phyloP scores from a whole-genome alignment of 2,113 vertebrate genomes.

The Brienomyrus brachyistius region DNA sequence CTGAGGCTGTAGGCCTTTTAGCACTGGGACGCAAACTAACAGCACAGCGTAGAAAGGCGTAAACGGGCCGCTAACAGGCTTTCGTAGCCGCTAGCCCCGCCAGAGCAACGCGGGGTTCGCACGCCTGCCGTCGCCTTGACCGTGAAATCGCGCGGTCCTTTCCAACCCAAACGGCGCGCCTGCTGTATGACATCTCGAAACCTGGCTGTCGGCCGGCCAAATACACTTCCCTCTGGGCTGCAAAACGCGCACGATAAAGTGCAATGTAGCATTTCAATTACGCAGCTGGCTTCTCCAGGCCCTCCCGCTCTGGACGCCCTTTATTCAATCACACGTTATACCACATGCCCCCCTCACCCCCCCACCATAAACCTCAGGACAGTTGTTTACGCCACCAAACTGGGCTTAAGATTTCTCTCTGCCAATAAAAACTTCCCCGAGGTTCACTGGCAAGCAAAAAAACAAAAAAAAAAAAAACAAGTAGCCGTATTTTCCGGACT shows the following conservation, averaged over 20 bases:
- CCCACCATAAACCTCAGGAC: not conserved
- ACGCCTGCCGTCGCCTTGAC: not conserved
- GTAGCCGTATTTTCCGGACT: not conserved
- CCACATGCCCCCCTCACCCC: not conserved
- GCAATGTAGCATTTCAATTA: not conserved
- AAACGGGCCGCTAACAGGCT: not conserved
- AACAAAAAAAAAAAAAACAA: not conserved
- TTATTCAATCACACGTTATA: not conserved
- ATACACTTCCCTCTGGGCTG: not conserved
- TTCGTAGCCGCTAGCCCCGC: not conserved
- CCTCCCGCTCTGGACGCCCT: not conserved
- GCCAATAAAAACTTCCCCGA: not conserved
- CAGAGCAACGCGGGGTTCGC: not conserved
- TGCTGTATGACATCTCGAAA: not conserved
- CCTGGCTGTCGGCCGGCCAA: not conserved
- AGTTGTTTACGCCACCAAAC: not conserved
- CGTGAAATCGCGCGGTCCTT: not conserved
- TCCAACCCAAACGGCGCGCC: not conserved
- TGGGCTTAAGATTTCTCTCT: not conserved
- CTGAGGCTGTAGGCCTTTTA: not conserved
- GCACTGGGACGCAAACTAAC: not conserved
- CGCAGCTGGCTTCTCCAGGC: not conserved
- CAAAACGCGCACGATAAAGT: not conserved
- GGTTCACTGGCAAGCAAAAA: not conserved
- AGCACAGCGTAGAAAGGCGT: not conserved